Conservation (phyloP, 1,140 invertebrate species). For the Cydia pomonella region DNA sequence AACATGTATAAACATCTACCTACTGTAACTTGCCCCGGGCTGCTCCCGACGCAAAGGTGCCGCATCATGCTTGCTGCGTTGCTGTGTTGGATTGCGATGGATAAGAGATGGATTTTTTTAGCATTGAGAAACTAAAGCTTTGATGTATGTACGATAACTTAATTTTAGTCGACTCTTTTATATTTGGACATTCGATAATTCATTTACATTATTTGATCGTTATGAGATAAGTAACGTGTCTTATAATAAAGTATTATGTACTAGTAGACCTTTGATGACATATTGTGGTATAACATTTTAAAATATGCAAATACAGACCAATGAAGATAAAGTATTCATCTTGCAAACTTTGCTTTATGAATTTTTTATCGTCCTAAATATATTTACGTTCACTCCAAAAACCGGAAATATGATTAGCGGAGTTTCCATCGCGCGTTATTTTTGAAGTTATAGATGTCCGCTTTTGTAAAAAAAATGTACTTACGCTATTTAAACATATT, state of each 20-base stretch:
- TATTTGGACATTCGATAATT: too few relatives aligned
- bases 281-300: not conserved
- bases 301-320: constrained; percentile 3
- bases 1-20: too few relatives aligned
- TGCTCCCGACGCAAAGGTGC: too few relatives aligned
- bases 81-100: too few relatives aligned
- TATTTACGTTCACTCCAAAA: constrained; percentile 21
- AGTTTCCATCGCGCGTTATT: not conserved
- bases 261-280: not conserved
- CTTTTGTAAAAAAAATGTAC: not conserved
- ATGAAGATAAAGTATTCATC: not conserved
- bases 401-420: not conserved
- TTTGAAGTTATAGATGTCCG: not conserved
- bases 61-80: too few relatives aligned
- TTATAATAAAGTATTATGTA: not conserved
- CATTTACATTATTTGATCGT: not conserved
- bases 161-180: too few relatives aligned
- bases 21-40: too few relatives aligned
- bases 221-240: not conserved
- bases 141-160: too few relatives aligned
- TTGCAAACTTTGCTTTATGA: constrained; percentile 16
- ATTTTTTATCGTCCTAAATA: constrained; percentile 21
- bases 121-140: too few relatives aligned
- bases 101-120: too few relatives aligned
- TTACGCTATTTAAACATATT: not conserved